Evolutionary conservation across 2,888 invertebrate genomes (phyloP).

Genomic region (Cosmia trapezina): DNA sequence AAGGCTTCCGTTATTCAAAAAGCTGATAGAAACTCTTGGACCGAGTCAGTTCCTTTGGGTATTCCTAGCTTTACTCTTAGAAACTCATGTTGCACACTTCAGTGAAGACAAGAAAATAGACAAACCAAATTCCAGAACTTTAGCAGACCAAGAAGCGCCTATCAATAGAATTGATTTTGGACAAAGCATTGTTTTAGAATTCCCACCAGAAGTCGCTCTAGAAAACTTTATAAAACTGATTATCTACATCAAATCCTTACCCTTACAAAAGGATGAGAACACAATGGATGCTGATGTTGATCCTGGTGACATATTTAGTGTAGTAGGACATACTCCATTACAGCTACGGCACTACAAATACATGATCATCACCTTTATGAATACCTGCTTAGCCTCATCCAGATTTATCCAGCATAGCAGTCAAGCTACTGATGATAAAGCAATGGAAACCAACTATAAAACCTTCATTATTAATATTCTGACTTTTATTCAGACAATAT

Average conservation of each 20-base stretch:
- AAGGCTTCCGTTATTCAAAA: conserved; percentile 94
- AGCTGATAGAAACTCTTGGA: conserved; percentile 94
- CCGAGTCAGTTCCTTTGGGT: conserved; percentile 92
- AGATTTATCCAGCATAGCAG: conserved; percentile 93
- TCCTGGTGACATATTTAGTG: conserved; percentile 91
- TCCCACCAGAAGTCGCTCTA: conserved; percentile 91
- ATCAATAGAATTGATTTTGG: conserved; percentile 92
- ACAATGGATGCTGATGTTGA: conserved; percentile 82
- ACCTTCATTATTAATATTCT: conserved; percentile 92
- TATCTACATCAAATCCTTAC: conserved; percentile 92
- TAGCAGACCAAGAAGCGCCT: conserved; percentile 85
- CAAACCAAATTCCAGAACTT: conserved; percentile 73
- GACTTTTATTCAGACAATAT: conserved; percentile 92
- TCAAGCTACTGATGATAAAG: conserved; percentile 83
- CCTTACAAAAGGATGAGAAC: conserved; percentile 91
- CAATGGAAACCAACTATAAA: conserved; percentile 92
- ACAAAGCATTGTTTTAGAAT: conserved; percentile 92
- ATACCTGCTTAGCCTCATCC: conserved; percentile 92
- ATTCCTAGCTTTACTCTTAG: conserved; percentile 93
- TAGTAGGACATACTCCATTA: conserved; percentile 92
- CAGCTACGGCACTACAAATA: conserved; percentile 96
- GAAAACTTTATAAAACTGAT: conserved; percentile 92
- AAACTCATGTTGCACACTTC: conserved; percentile 92
- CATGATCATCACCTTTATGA: conserved; percentile 93
- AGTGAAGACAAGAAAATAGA: conserved; percentile 85